Conservation (phyloP, 2,113 vertebrate genomes). For the Phalacrocorax pelagicus region DNA sequence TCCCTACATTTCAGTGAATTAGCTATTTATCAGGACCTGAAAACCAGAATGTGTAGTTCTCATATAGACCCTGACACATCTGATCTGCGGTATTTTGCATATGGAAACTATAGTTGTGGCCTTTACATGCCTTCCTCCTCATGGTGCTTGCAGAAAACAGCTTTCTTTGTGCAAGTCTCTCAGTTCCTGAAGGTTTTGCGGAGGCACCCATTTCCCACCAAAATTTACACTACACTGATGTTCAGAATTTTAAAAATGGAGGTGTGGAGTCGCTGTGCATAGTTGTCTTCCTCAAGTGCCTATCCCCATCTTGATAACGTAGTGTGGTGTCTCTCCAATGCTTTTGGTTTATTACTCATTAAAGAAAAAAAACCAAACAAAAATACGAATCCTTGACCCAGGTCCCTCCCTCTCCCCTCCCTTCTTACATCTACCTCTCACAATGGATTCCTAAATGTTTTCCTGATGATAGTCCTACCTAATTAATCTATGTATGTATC, state of each 20-base stretch:
- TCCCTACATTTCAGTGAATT: neutral
- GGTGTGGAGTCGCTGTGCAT: neutral
- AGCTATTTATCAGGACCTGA: neutral
- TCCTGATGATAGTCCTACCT: neutral
- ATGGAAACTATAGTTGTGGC: neutral
- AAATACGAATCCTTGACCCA: neutral
- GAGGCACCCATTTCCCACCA: neutral
- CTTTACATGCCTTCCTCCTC: neutral
- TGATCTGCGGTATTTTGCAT: neutral
- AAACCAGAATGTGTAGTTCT: neutral
- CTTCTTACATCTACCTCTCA: neutral
- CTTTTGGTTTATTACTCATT: neutral
- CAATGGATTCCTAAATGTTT: neutral
- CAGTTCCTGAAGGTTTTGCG: neutral
- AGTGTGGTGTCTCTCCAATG: neutral
- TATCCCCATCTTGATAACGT: neutral
- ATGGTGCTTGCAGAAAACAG: neutral
- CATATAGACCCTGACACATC: neutral
- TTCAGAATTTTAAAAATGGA: neutral
- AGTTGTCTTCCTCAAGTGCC: neutral
- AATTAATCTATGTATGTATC: neutral
- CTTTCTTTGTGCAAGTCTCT: neutral
- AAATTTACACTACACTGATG: neutral
- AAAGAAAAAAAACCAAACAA: neutral
- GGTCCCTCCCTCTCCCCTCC: neutral